A percentile compares a stretch with the other conserved stretches of the same genome.
Conservation (phyloP, 2,888 invertebrate species). For the Diarsia brunnea region DNA sequence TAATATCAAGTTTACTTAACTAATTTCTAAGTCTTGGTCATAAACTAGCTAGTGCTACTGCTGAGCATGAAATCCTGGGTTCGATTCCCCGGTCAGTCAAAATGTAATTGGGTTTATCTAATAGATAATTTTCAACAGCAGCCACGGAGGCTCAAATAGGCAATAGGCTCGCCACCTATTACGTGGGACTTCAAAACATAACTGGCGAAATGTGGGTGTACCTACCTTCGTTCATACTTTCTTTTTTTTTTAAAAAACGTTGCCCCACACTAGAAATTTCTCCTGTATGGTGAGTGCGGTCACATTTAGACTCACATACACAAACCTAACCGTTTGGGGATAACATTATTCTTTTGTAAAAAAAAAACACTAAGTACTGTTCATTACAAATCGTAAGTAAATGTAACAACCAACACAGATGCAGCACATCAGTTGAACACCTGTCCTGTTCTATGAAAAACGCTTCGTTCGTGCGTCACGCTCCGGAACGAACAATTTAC, state of each 20-base stretch:
- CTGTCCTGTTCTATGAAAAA: slow-evolving; percentile 34
- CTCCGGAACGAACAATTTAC: slow-evolving; percentile 44
- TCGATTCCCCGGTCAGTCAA: background rate
- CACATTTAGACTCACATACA: no score
- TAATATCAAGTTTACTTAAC: background rate
- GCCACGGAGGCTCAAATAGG: background rate
- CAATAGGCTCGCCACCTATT: background rate
- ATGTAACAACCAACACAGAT: slow-evolving; percentile 6
- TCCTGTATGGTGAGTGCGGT: no score
- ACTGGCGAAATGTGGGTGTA: background rate
- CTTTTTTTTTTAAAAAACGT: no score
- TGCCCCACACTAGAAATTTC: no score
- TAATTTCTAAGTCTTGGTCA: no score
- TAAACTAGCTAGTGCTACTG: no score
- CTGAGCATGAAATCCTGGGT: no score
- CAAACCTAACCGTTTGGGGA: no score
- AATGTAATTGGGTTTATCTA: background rate
- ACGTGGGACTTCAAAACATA: background rate
- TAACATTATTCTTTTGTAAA: no score
- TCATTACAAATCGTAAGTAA: background rate
- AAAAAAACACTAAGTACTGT: background rate
- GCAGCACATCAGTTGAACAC: slow-evolving; percentile 26
- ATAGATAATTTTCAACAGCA: background rate
- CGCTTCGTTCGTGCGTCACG: slow-evolving; percentile 7
- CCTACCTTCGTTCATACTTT: no score